Evolutionary conservation across 2,797 vertebrate species (phyloP).

Genomic region (Ctenochaetus hawaiiensis): DNA sequence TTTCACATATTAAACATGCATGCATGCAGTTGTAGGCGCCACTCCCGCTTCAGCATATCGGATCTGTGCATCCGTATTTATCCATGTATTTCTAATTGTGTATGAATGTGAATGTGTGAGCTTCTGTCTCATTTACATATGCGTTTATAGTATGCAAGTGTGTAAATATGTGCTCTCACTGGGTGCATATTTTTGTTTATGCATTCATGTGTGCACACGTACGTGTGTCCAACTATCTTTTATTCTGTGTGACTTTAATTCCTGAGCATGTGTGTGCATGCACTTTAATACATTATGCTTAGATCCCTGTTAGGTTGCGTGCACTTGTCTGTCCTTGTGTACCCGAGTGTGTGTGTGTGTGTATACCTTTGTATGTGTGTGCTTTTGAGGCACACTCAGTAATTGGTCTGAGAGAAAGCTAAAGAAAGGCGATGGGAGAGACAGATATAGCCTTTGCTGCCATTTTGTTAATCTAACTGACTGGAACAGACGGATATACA

Average conservation of each 20-base stretch:
- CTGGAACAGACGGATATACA: constrained; percentile 28
- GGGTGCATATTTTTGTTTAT: background rate
- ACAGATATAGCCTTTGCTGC: constrained; percentile 21
- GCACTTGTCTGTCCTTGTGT: background rate
- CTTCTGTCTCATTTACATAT: background rate
- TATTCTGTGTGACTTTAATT: background rate
- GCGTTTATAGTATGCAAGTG: background rate
- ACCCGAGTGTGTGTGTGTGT: background rate
- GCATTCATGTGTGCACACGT: background rate
- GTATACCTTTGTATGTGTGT: background rate
- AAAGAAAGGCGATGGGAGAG: background rate
- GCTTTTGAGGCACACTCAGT: background rate
- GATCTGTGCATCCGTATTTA: background rate
- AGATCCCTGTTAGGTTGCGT: background rate
- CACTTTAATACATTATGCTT: background rate
- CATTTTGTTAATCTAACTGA: constrained; percentile 28
- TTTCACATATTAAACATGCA: background rate
- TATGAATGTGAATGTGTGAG: background rate
- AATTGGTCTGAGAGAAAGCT: constrained; percentile 55
- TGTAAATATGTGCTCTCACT: background rate
- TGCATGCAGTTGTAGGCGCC: background rate
- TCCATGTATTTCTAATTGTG: background rate
- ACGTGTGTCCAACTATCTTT: background rate
- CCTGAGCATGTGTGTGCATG: background rate
- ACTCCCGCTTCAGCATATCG: no score